These are phyloP conservation scores for Ibidorhyncha struthersii DNA, from an alignment of 2,113 vertebrate species.

Conservation along the genomic window DNA sequence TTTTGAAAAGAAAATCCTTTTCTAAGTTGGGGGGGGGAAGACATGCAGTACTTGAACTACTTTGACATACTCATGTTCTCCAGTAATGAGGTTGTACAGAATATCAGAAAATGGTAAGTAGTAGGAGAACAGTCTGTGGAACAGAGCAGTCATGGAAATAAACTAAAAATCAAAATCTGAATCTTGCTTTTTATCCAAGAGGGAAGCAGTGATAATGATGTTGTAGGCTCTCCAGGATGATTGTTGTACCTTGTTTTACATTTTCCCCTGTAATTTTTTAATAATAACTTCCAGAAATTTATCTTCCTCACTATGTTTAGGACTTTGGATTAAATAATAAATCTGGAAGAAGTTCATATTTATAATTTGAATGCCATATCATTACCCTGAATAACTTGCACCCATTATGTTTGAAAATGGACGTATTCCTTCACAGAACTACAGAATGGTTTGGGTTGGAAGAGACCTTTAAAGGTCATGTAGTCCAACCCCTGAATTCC, in stretches of 20 bases:
- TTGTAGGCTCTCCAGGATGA: not conserved
- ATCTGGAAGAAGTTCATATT: not conserved
- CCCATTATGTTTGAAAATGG: not conserved
- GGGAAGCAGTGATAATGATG: not conserved
- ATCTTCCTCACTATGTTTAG: not conserved
- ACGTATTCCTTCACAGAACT: not conserved
- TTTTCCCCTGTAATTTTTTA: not conserved
- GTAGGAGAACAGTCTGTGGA: not conserved
- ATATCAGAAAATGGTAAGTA: not conserved
- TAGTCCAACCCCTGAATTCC: not conserved
- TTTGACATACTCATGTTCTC: fast-evolving
- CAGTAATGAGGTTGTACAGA: not conserved
- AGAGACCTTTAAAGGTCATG: not conserved
- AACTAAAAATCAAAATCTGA: not conserved
- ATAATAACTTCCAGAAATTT: not conserved
- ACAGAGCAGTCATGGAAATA: not conserved
- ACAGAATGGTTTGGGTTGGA: not conserved
- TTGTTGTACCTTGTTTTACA: not conserved
- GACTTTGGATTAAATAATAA: not conserved
- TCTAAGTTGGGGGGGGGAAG: not conserved
- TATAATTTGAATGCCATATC: not conserved
- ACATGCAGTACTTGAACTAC: not conserved
- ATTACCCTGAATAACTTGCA: not conserved
- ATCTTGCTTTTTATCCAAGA: not conserved
- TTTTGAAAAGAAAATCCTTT: not conserved